Percentiles rank a stretch among this genome's conserved stretches.
Conservation (phyloP, 1,140 invertebrate genomes). For the Drosophila funebris region DNA sequence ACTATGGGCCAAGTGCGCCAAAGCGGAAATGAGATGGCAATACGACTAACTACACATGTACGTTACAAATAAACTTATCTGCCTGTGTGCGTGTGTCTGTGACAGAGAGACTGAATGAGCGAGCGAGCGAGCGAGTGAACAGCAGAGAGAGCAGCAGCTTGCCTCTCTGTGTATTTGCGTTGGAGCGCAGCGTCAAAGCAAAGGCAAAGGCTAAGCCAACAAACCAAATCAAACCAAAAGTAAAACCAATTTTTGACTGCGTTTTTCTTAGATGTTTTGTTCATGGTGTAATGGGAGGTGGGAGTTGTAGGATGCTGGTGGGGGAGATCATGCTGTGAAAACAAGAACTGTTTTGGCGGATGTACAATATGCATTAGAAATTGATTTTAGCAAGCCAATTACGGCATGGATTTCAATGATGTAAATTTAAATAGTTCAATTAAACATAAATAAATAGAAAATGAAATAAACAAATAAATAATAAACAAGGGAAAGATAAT, state of each 20-base stretch:
- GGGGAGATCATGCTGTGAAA: constrained; percentile 5
- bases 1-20: constrained; percentile 73
- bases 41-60: constrained; percentile 60
- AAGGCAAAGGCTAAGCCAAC: constrained; percentile 1
- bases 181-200: constrained; percentile 1
- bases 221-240: constrained; percentile 29
- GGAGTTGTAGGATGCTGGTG: neutral
- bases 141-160: constrained; percentile 14
- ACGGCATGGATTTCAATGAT: neutral
- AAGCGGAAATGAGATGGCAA: constrained; percentile 81
- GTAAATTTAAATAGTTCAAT: too few species aligned
- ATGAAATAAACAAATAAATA: neutral
- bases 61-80: constrained; percentile 51
- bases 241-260: constrained; percentile 36
- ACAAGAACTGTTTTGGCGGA: constrained; percentile 15
- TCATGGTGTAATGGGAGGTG: neutral
- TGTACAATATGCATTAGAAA: constrained; percentile 22
- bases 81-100: constrained; percentile 12
- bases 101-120: neutral
- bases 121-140: constrained; percentile 1
- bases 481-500: neutral
- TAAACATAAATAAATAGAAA: neutral
- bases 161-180: constrained; percentile 14
- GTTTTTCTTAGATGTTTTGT: neutral
- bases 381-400: constrained; percentile 11